Evolutionary conservation across 2,888 invertebrate genomes (phyloP), one percentile per base, ranked within the genome.

Genomic region (Trichogramma evanescens): DNA sequence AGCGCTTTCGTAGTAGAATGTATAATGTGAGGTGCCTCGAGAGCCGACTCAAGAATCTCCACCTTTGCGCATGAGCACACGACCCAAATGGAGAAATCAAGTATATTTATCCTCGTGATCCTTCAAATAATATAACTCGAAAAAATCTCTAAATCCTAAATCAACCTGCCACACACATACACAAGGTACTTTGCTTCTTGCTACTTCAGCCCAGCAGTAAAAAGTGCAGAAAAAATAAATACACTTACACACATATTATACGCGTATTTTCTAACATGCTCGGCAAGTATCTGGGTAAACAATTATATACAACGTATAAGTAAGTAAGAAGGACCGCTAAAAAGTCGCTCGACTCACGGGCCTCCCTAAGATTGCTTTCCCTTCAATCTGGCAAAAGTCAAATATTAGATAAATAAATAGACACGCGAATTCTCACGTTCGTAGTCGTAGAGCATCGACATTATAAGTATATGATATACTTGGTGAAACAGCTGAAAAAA

Each of bases 141-240:
- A 67, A 67, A 73, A 76, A 75, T 75, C 76, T 72, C 71, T 72
- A 73, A 74, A 76, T 74, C 77, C 76, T 77, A 77, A 77, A 76
- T 71, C 75, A 77, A 76, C 26, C 26, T 26, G 26, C 26, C 26
- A 26, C 26, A 26, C 26, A 26, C 26, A 26, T 26, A 26, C 26
- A 26, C 26, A 26, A 26, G 26, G 26, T 26, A 26, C 26, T 26
- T 26, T 26, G 26, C 26, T 26, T 26, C 26, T 26, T 26, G 26
- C 26, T 3, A 26, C 26, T 26, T 26, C 26, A 26, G 26, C 26
- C 2, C 26, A 26, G 26, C 26, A 26, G 26, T 26, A 26, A 26
- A 26, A 26, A 26, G 26, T 3, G 26, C 26, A 26, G 26, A 26
- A 2, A 26, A 26, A 26, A 26, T 26, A 26, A 26, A 26, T 26